These are phyloP conservation scores for Drosophila nigricruria DNA, from an alignment of 2,888 invertebrate species.

Conservation along the genomic window DNA sequence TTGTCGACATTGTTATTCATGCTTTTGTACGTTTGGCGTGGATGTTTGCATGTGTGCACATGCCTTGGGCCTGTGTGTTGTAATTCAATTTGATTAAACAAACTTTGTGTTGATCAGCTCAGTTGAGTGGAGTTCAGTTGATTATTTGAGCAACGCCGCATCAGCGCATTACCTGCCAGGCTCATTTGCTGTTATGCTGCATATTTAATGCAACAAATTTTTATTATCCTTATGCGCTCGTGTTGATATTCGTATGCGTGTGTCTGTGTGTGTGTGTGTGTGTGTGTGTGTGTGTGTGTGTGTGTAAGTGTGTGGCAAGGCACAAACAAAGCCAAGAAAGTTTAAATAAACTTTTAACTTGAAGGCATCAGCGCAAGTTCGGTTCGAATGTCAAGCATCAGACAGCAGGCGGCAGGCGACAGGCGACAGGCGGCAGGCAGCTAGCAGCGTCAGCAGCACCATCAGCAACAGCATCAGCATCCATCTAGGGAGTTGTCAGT, in stretches of 20 bases:
- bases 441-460: conserved; percentile 3
- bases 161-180: conserved; percentile 38
- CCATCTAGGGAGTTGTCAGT: conserved; percentile 77
- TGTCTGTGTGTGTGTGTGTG: conserved; percentile 10
- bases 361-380: conserved; percentile 72
- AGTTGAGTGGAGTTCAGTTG: conserved; percentile 38
- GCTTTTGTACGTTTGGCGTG: conserved; percentile 12
- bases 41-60: conserved; percentile 6
- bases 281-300: conserved; percentile 4
- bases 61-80: conserved; percentile 58
- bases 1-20: conserved; percentile 53
- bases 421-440: neutral
- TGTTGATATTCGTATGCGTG: conserved; percentile 8
- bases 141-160: conserved; percentile 43
- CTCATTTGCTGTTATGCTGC: conserved; percentile 71
- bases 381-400: conserved; percentile 75
- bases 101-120: conserved; percentile 60
- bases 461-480: conserved; percentile 38
- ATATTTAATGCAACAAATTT: conserved; percentile 76
- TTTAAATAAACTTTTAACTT: conserved; percentile 77
- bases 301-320: conserved; percentile 16
- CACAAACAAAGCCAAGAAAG: conserved; percentile 63
- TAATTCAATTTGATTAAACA: conserved; percentile 80
- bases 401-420: conserved; percentile 30
- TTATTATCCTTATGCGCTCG: conserved; percentile 60